Percentiles rank a stretch among this genome's conserved stretches.
These are phyloP conservation scores for Erpornis zantholeuca DNA, from an alignment of 2,113 vertebrate genomes.

Conservation along the genomic window DNA sequence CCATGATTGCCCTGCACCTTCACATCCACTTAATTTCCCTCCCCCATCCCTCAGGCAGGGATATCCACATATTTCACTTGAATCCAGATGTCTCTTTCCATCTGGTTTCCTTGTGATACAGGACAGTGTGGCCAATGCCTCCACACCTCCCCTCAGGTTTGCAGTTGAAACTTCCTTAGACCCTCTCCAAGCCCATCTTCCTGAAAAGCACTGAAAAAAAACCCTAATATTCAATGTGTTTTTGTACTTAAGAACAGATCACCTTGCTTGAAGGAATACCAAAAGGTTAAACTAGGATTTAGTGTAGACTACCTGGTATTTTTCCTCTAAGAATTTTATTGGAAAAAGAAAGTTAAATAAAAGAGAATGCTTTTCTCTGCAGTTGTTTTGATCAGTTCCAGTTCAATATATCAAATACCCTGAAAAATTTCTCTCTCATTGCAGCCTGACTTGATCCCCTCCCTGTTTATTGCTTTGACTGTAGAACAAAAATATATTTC, in stretches of 20 bases:
- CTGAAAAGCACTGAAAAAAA: neutral
- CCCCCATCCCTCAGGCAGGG: neutral
- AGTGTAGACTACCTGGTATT: neutral
- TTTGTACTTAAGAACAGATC: neutral
- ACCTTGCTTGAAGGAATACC: neutral
- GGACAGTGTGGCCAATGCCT: neutral
- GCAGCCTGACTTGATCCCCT: neutral
- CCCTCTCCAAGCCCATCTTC: neutral
- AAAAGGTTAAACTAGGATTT: neutral
- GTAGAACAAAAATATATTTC: neutral
- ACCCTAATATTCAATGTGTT: rapidly evolving
- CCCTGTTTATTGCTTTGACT: neutral
- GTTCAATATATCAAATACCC: neutral
- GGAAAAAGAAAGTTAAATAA: neutral
- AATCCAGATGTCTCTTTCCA: neutral
- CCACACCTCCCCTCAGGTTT: neutral
- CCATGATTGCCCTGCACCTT: no score
- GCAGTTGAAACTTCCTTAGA: neutral
- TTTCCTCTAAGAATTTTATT: neutral
- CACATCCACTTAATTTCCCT: neutral
- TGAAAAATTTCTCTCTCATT: neutral
- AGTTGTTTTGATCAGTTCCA: neutral
- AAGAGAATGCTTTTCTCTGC: neutral
- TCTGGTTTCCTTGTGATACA: neutral
- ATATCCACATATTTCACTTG: neutral